phyloP scores from a whole-genome alignment of 2,113 vertebrate genomes.

The Cacatua alba region DNA sequence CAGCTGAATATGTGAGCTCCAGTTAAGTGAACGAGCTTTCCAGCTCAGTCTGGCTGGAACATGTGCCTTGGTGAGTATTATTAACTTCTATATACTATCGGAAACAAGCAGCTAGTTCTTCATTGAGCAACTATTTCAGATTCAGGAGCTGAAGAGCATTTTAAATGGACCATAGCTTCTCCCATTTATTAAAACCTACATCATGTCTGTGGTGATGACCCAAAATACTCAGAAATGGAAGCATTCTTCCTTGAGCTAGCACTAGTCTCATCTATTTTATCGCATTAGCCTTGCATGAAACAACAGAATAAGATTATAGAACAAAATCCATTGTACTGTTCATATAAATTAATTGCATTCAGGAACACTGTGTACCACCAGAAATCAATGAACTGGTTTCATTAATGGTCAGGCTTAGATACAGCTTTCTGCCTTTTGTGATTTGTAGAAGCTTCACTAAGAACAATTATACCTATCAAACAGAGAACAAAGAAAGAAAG shows the following conservation, averaged over 20 bases:
- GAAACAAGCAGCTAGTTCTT: neutral
- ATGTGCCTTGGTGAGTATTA: neutral
- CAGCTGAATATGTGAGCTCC: neutral
- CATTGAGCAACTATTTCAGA: neutral
- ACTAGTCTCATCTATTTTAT: neutral
- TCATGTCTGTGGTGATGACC: neutral
- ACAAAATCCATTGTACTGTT: neutral
- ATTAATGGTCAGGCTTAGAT: neutral
- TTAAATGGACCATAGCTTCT: neutral
- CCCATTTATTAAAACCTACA: neutral
- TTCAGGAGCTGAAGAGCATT: neutral
- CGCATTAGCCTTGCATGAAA: neutral
- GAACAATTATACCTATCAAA: neutral
- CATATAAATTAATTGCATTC: conserved; percentile 35
- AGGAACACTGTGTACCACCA: neutral
- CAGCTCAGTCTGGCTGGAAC: neutral
- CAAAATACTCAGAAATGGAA: neutral
- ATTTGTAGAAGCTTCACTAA: neutral
- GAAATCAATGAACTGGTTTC: conserved; percentile 8
- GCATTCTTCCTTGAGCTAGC: neutral
- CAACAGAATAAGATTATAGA: conserved; percentile 15
- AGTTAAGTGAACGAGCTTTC: neutral
- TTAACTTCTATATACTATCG: neutral
- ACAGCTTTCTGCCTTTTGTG: neutral
- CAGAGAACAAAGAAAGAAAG: neutral